phyloP scores from a whole-genome alignment of 2,888 invertebrate genomes.

The Erebia ligea region DNA sequence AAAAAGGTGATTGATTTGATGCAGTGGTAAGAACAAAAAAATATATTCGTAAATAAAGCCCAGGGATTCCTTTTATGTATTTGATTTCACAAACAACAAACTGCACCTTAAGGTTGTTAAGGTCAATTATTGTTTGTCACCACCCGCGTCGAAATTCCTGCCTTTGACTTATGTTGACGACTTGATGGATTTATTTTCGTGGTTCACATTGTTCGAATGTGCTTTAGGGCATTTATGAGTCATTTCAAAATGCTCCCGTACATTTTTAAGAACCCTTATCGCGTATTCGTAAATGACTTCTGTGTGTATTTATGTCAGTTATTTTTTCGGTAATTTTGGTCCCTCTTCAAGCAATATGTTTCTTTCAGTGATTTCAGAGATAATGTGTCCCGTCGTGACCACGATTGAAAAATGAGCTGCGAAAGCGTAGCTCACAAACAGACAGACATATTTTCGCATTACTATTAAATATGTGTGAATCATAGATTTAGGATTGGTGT shows the following conservation, averaged over 20 bases:
- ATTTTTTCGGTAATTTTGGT: no score
- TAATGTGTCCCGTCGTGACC: no score
- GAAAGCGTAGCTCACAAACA: no score
- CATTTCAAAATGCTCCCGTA: conserved; percentile 13
- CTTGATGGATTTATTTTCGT: conserved; percentile 32
- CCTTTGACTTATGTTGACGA: conserved; percentile 45
- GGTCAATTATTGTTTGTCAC: conserved; percentile 62
- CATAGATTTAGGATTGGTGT: no score
- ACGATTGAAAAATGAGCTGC: no score
- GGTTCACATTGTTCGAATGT: conserved; percentile 19
- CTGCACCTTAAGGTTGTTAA: conserved; percentile 54
- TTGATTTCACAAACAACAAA: conserved; percentile 28
- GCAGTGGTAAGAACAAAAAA: neutral
- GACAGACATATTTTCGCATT: no score
- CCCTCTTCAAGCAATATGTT: no score
- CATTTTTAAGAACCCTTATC: neutral
- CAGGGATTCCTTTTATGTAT: neutral
- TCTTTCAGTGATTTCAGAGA: no score
- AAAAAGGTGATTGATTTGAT: neutral
- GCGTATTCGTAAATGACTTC: neutral
- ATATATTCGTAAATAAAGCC: conserved; percentile 26
- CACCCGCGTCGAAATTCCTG: conserved; percentile 61
- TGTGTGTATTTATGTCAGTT: neutral
- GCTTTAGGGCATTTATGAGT: conserved; percentile 43
- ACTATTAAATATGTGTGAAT: no score